Evolutionary conservation across 2,888 invertebrate genomes (phyloP), one percentile per base, ranked within the genome.

Genomic region (Lamproptera curius): DNA sequence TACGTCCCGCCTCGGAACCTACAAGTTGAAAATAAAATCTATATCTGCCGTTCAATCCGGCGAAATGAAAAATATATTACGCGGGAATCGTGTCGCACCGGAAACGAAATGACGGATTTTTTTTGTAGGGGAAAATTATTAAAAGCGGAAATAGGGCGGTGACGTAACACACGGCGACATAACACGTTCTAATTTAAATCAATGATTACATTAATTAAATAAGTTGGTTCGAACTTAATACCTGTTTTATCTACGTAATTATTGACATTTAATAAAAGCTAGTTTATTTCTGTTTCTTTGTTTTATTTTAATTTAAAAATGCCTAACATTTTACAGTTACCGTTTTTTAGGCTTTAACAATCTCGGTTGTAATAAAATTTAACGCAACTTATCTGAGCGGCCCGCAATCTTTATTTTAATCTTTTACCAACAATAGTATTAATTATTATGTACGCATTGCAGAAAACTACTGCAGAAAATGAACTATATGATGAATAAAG

Each of bases 401-500:
- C 40, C 39, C 51, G 51, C 52, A 52, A 50, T 53, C 42, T 53
- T 40, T 54, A 45, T 13, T 46, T 50, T 55, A 58, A 60, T 60
- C 60, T 54, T 56, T 45, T 47, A 53, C 53, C 50, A 60, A 60
- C 60, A 53, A 42, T 51, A 47, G 50, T 46, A 53, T 54, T 58
- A 56, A 52, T 55, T 50, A 55, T 51, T 55, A 14, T 16, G 44
- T 44, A 62, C 56, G 55, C 56, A 57, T 45, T 59, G 57, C 55
- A 48, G 42, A 48, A 43, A 38, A 48, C 42, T 39, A 16, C 42
- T 48, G 39, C 42, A 53, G 53, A 45, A 54, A 54, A 59, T 54
- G 54, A 52, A 52, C 40, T 44, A 44, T 39, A 39, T 49, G 43
- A 49, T 44, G 44, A 37, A 49, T 49, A 38, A 48, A 43, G 48